Conservation (phyloP, 2,888 invertebrate species). For the Oxyteleia sp. region DNA sequence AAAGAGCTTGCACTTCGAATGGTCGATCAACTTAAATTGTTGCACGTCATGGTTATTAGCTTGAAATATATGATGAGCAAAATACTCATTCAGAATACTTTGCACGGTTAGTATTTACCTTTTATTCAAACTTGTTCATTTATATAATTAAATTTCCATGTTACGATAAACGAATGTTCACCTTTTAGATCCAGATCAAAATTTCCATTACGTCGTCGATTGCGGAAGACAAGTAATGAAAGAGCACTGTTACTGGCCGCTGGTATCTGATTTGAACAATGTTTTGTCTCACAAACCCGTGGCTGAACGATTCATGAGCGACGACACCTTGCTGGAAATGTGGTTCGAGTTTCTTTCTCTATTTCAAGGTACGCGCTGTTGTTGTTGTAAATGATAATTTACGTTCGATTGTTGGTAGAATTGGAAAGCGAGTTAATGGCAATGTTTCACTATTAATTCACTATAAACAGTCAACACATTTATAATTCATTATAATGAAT, state of each 20-base stretch:
- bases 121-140: background rate
- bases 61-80: conserved; percentile 97
- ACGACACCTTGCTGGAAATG: conserved; percentile 96
- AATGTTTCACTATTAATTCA: background rate
- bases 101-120: conserved; percentile 90
- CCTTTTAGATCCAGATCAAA: conserved; percentile 91
- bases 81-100: conserved; percentile 94
- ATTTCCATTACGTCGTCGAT: conserved; percentile 97
- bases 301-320: conserved; percentile 95
- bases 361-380: conserved; percentile 94
- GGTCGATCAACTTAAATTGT: conserved; percentile 95
- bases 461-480: too few relatives aligned
- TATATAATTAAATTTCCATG: too few relatives aligned
- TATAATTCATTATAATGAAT: too few relatives aligned
- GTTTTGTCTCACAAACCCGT: conserved; percentile 97
- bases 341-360: conserved; percentile 98
- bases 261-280: conserved; percentile 98
- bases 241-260: conserved; percentile 99
- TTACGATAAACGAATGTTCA: background rate
- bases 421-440: conserved; percentile 5
- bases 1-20: conserved; percentile 96
- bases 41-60: conserved; percentile 97
- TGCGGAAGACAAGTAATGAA: conserved; percentile 97
- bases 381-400: background rate
- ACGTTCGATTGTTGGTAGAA: background rate